Percentiles rank a stretch among this genome's conserved stretches.
phyloP scores from a whole-genome alignment of 2,797 vertebrate genomes.

The Pseudochirops cupreus region DNA sequence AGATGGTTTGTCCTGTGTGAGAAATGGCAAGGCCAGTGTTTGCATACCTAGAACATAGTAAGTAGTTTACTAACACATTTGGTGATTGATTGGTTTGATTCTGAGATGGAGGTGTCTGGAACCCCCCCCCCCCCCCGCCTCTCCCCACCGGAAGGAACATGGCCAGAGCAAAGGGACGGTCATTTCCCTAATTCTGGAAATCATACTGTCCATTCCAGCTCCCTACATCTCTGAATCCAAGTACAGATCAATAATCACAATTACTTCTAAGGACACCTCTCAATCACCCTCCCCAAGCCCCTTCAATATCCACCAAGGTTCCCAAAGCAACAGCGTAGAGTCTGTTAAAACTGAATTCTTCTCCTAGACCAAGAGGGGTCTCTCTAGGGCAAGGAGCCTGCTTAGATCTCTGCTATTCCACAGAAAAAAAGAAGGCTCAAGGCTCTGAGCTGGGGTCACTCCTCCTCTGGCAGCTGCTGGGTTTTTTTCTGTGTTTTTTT shows the following conservation, averaged over 20 bases:
- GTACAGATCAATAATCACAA: background rate
- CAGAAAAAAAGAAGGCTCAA: background rate
- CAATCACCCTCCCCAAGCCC: background rate
- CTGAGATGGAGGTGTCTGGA: background rate
- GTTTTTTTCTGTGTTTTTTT: background rate
- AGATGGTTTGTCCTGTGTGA: background rate
- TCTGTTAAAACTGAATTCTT: conserved; percentile 54
- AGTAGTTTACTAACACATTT: background rate
- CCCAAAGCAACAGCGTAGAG: background rate
- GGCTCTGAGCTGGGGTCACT: background rate
- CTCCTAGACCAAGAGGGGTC: conserved; percentile 62
- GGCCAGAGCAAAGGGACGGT: background rate
- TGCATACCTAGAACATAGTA: background rate
- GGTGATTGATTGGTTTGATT: background rate
- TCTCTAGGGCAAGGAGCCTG: conserved; percentile 33
- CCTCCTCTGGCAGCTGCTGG: background rate
- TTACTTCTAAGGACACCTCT: background rate
- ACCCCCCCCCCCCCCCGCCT: background rate
- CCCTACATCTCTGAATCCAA: background rate
- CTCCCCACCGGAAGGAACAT: background rate
- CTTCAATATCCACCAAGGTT: background rate
- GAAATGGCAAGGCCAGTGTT: background rate
- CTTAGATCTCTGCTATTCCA: background rate
- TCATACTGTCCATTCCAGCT: background rate
- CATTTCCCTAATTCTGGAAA: background rate